Base-by-base conservation (phyloP, 1,140 invertebrate species). In the Plutomurus gul region DNA sequence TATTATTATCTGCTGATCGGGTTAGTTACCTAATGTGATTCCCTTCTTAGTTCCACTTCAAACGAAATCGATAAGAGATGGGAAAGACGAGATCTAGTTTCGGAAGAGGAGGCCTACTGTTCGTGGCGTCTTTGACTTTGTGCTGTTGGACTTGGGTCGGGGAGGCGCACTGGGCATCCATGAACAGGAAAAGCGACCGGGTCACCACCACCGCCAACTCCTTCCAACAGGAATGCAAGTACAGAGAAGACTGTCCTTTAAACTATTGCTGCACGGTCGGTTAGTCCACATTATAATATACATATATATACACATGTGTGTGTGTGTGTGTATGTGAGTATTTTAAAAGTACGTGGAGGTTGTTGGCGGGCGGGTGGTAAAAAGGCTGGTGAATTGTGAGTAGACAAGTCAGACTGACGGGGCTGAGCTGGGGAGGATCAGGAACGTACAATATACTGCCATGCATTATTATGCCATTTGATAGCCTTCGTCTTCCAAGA, bases 181-280 rank as follows among this genome's bases (percentile, higher is more conserved):
- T 13, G 71, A 39, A 20, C 71, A 43, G 71, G 7, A 36, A 22
- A 43, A 25, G 71, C 39, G 40, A 72, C 16, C 13, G 70, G 10
- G 51, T 33, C 56, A 3, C 56, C 1, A 33, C 25, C 27, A 36
- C 3, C n/a, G n/a, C n/a, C 3, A 18, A 43, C 39, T 43, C 30
- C n/a, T 65, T n/a, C 56, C 13, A 30, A 27, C 30, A 75, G 40
- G 51, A 60, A 30, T 65, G 74, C 74, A 27, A n/a, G 8, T 40
- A 39, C 25, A 77, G 33, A 27, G 33, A 71, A 30, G 80, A 81
- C 60, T 81, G 80, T 56, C 20, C 49, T 43, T 11, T 40, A n/a
- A 37, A 39, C 33, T 70, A 47, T 36, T 81, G 80, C 65, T 81
- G 80, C 56, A 76, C 74, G 20, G 36, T 81, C 20, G 80, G 80